A percentile compares a stretch with the other conserved stretches of the same genome.
Evolutionary conservation across 2,113 vertebrate genomes (phyloP).

Genomic region (Nyctibius bracteatus): DNA sequence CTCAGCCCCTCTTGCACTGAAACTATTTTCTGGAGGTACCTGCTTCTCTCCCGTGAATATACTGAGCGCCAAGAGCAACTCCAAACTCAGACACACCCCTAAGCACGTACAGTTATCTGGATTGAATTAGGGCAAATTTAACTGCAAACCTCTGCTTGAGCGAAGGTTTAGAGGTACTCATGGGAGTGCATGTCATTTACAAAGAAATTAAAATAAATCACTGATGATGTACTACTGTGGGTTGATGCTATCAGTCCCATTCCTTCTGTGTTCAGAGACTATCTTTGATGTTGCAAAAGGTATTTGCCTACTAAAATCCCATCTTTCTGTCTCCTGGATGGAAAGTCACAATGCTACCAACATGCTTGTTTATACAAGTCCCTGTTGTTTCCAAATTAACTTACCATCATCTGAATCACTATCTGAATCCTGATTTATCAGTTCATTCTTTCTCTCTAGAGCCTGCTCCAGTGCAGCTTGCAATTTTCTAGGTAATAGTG

Average conservation of each 20-base stretch:
- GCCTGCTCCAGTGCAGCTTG: slow-evolving; percentile 97
- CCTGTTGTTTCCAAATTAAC: neutral
- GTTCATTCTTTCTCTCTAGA: slow-evolving; percentile 93
- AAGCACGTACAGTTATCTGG: neutral
- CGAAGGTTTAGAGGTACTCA: neutral
- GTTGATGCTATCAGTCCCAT: neutral
- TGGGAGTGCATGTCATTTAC: neutral
- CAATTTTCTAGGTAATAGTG: slow-evolving; percentile 93
- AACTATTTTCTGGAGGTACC: neutral
- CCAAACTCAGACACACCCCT: neutral
- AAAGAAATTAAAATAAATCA: neutral
- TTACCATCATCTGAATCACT: slow-evolving; percentile 99
- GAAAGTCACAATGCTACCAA: neutral
- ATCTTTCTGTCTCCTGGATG: neutral
- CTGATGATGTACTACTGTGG: neutral
- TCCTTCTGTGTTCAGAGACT: neutral
- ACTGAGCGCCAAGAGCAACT: neutral
- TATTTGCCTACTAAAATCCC: neutral
- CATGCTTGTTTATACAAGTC: neutral
- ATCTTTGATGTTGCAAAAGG: neutral
- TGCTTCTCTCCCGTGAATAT: neutral
- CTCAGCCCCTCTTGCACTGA: neutral
- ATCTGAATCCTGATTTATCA: slow-evolving; percentile 96
- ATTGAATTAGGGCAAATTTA: neutral
- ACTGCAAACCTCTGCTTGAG: neutral